Base-by-base conservation (phyloP, 2,888 invertebrate genomes). In the Barypeithes pellucidus region DNA sequence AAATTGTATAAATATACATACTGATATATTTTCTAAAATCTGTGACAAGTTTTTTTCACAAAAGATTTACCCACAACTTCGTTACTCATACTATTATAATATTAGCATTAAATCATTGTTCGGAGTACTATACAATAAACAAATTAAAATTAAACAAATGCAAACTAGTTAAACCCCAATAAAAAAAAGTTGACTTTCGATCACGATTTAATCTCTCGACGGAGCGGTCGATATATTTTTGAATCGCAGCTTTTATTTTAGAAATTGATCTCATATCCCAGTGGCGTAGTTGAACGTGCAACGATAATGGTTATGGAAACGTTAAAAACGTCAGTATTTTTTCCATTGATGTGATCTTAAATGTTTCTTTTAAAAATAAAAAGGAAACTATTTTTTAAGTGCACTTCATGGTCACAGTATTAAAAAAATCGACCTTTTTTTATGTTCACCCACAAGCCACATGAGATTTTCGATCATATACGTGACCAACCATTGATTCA, bases 261-360 rank as follows among this genome's bases (percentile, higher is more conserved):
- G 67, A 68, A 68, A 59, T 68, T 68, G 67, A 68, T 68, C 67
- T 68, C 67, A 68, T 68, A 33, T 8, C 11, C 14, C 67, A 68
- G 67, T 68, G 67, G 67, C 67, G 50, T 29, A 12, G 60, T 50
- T 11, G 9, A 47, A 20, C 36, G 9, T 67, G 60, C 9, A 43
- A 29, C 29, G 2, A 12, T 43, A 43, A 43, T 43, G 8, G 4
- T 12, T 43, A 14, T 43, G 43, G 9, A 11, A 12, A 24, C 24
- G 5, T 24, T 24, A 24, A 24, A 5, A 24, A 24, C 5, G 2
- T 24, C 3, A n/a, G n/a, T n/a, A n/a, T n/a, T n/a, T n/a, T n/a
- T n/a, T n/a, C n/a, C n/a, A n/a, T n/a, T n/a, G n/a, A n/a, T n/a
- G n/a, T n/a, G n/a, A n/a, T n/a, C n/a, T n/a, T n/a, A n/a, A n/a